Evolutionary conservation across 2,888 invertebrate species (phyloP), one percentile per base, ranked within the genome.

Genomic region (Sarcophaga subvicina): DNA sequence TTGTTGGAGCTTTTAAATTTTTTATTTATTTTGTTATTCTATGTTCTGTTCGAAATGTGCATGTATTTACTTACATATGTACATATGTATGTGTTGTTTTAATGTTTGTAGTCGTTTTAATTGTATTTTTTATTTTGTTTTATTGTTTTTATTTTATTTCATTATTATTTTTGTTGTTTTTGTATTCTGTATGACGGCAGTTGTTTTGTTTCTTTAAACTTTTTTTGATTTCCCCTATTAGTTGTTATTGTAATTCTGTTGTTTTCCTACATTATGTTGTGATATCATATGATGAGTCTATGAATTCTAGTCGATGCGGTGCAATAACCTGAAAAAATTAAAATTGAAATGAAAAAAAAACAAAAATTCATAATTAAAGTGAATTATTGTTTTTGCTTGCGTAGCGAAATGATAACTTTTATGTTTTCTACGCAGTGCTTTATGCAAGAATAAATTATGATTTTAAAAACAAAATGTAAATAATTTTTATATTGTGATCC

Each of bases 321-420:
- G 87, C 87, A 87, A 87, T 87, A 87, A 87, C 87, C 87, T 81
- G 70, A 79, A 76, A 62, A 54, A 84, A 84, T 81, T 80, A 72
- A 54, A 69, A 75, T 78, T 80, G 60, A 27, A 27, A 27, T 27
- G 27, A 27, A 27, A 27, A 49, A 14, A 8, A 14, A 49, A 14
- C 2, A 49, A 49, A 0, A 49, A 14, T 49, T 49, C 11, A 14
- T 49, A 49, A 49, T 49, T 47, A 1, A 76, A 47, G 49, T 54
- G 5, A 54, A 62, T 71, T 70, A 4, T 71, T 70, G 37, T 14
- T 75, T 62, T 81, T 54, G 17, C 2, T 64, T 22, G 37, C n/a
- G 8, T 71, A 70, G 37, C 45, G 66, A 71, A 82, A 71, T 47
- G 2, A 12, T 27, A 12, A 37, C 37, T 37, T 37, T 37, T 37